Evolutionary conservation across 2,797 vertebrate genomes (phyloP).

Genomic region (Enoplosus armatus): DNA sequence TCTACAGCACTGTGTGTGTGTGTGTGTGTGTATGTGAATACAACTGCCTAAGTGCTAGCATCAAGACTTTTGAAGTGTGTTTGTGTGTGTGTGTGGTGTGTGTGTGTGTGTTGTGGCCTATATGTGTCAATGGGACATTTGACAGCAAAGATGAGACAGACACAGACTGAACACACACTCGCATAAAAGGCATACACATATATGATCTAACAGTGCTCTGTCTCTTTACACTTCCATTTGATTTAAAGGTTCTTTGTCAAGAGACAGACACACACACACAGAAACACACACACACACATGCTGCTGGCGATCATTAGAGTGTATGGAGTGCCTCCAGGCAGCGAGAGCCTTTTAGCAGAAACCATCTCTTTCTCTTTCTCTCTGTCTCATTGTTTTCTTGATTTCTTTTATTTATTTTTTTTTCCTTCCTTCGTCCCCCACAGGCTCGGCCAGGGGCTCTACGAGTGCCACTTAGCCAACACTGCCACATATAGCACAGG

Average conservation of each 20-base stretch:
- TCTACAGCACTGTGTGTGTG: conserved; percentile 65
- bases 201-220: conserved; percentile 36
- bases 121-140: conserved; percentile 52
- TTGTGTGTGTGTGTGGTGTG: conserved; percentile 20
- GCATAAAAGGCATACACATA: conserved; percentile 18
- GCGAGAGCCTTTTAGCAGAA: conserved; percentile 83
- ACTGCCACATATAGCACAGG: conserved; percentile 26
- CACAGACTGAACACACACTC: conserved; percentile 37
- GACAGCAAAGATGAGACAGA: conserved; percentile 45
- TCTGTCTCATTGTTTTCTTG: conserved; percentile 74
- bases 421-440: conserved; percentile 24
- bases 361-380: conserved; percentile 62
- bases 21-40: conserved; percentile 11
- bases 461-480: conserved; percentile 62
- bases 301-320: conserved; percentile 72
- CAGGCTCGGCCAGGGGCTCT: conserved; percentile 50
- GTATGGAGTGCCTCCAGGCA: conserved; percentile 81
- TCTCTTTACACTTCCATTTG: conserved; percentile 60
- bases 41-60: conserved; percentile 26
- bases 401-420: conserved; percentile 37
- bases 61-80: conserved; percentile 33
- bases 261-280: conserved; percentile 34
- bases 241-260: conserved; percentile 65
- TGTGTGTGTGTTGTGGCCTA: conserved; percentile 46
- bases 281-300: conserved; percentile 24